Conservation (phyloP, 2,888 invertebrate species). For the Eupsilia transversa region DNA sequence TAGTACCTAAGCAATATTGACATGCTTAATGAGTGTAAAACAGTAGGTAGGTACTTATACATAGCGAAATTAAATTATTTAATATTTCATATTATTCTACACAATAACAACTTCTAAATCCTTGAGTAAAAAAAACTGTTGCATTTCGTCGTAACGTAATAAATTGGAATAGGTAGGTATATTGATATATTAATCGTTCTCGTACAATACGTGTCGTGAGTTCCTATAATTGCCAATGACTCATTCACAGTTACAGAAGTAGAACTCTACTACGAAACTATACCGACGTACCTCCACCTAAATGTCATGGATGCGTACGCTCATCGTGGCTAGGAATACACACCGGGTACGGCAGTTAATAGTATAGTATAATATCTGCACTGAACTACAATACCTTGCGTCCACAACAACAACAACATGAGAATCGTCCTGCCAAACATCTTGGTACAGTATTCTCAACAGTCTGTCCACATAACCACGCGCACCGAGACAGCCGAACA, state of each 20-base stretch:
- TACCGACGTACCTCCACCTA: neutral
- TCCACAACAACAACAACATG: constrained; percentile 77
- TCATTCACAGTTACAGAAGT: constrained; percentile 50
- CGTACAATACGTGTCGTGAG: neutral
- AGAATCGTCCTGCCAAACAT: constrained; percentile 75
- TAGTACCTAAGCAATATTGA: neutral
- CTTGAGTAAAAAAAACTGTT: no score
- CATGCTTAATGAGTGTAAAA: neutral
- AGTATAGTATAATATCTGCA: constrained; percentile 24
- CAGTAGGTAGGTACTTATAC: no score
- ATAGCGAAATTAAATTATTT: no score
- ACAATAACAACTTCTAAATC: no score
- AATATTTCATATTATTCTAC: no score
- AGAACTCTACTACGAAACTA: constrained; percentile 26
- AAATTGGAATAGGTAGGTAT: no score
- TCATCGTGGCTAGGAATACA: constrained; percentile 17
- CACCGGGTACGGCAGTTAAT: constrained; percentile 21
- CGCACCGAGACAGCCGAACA: constrained; percentile 53
- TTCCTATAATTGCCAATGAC: constrained; percentile 47
- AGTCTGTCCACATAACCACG: constrained; percentile 65
- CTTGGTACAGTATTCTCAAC: constrained; percentile 65
- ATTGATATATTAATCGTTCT: no score
- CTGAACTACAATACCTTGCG: constrained; percentile 75
- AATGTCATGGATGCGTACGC: constrained; percentile 26
- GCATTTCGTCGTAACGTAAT: no score